Base-by-base conservation (phyloP, 2,888 invertebrate genomes). In the Osedax fenrisi region DNA sequence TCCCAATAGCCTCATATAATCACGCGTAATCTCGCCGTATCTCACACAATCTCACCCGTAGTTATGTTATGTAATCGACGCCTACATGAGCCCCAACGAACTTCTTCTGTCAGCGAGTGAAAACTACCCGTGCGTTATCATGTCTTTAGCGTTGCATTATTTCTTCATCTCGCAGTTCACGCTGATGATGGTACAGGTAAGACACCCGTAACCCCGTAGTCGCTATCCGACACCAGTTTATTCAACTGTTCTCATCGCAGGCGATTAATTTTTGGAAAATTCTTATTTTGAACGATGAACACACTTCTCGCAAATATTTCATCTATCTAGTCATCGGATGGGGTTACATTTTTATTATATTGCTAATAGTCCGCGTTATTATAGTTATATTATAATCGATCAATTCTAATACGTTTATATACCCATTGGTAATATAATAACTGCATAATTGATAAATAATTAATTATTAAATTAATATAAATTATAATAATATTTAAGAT, bases 161-260 rank as follows among this genome's bases (percentile, higher is more conserved):
- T 83, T 83, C 79, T 81, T 83, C 77, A 77, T 83, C 61, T 78
- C 81, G 2, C 84, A 84, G 80, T 84, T 83, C 77, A 80, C 81
- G 13, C 83, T 83, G 84, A 82, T 84, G 76, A 78, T 82, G 77
- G 79, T 80, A 69, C 82, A 82, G 81, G 83, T 83, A 76, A 64
- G 41, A 17, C n/a, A n/a, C 23, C 24, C 22, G 26, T 24, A 56
- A n/a, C 13, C 56, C 13, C n/a, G 22, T 64, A 26, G n/a, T 25
- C 22, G 25, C 26, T 24, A 24, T 10, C 1, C 25, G 64, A 64
- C 62, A 62, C 64, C 23, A 25, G 64, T 64, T 24, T 24, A 13
- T 21, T 26, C 27, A 24, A 17, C 23, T 24, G 23, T 66, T 66
- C 3, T 5, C 3, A 23, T 74, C 27, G 1, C 79, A 83, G 82